Percentiles rank a stretch among this genome's conserved stretches.
These are phyloP conservation scores for Halocynthia roretzi DNA, from an alignment of 23 tunicate species.

Conservation along the genomic window DNA sequence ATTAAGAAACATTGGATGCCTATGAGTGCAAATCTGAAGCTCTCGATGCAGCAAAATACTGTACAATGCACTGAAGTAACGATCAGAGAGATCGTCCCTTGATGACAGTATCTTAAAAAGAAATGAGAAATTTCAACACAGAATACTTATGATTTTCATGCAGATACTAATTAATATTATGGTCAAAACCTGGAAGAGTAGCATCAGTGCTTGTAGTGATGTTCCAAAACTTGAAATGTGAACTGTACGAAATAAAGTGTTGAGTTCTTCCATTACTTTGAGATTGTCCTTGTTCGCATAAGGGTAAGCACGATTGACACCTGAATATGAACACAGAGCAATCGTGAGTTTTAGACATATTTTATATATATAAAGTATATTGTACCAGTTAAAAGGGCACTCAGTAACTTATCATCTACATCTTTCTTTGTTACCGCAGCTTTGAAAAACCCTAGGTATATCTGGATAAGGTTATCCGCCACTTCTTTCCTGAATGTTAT, in stretches of 20 bases:
- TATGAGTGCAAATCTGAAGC: slow-evolving; percentile 26
- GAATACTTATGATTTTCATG: background rate
- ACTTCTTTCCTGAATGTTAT: slow-evolving; percentile 59
- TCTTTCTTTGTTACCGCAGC: slow-evolving; percentile 40
- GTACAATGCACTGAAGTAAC: slow-evolving; percentile 79
- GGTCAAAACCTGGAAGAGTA: slow-evolving; percentile 46
- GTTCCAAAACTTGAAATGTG: slow-evolving; percentile 67
- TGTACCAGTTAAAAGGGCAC: slow-evolving; percentile 77
- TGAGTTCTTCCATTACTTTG: slow-evolving; percentile 35
- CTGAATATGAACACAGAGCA: slow-evolving; percentile 17
- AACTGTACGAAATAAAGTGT: slow-evolving; percentile 48
- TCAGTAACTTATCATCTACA: slow-evolving; percentile 51
- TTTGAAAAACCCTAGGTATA: slow-evolving; percentile 84
- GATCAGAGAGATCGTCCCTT: slow-evolving; percentile 53
- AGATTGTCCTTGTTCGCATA: slow-evolving; percentile 40
- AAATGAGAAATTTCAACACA: background rate
- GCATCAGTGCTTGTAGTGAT: slow-evolving; percentile 50
- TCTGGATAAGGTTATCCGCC: slow-evolving; percentile 47
- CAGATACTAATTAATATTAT: background rate
- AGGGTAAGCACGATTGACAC: slow-evolving; percentile 83
- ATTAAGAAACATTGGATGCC: slow-evolving; percentile 79
- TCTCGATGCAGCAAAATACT: slow-evolving; percentile 38
- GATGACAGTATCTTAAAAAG: slow-evolving; percentile 36
- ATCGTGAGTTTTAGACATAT: background rate
- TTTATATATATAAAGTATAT: background rate